A percentile compares a stretch with the other conserved stretches of the same genome.
Evolutionary conservation across 2,113 vertebrate genomes (phyloP).

Genomic region (Microcebus tavaratra): DNA sequence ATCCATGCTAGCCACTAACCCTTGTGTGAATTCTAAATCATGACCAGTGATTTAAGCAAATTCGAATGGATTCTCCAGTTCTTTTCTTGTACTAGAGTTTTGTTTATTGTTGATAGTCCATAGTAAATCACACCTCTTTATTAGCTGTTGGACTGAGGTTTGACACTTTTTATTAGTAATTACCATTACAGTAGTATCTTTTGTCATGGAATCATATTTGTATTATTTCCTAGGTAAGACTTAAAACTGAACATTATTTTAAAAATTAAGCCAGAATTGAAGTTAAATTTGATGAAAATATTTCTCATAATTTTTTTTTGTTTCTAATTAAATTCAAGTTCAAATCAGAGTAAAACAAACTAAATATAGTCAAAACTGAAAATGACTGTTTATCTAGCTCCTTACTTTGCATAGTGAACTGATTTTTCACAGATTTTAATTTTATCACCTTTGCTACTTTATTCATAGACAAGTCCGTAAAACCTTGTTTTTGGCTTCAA

Average conservation of each 20-base stretch:
- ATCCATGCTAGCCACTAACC: neutral
- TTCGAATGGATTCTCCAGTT: neutral
- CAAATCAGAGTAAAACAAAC: neutral
- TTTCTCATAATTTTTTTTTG: slow-evolving; percentile 4
- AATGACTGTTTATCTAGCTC: neutral
- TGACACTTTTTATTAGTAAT: slow-evolving; percentile 4
- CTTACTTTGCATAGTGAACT: slow-evolving; percentile 11
- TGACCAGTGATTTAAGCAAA: neutral
- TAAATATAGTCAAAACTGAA: slow-evolving; percentile 51
- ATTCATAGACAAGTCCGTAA: neutral
- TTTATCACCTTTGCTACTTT: slow-evolving; percentile 22
- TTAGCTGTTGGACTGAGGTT: neutral
- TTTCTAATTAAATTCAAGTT: slow-evolving; percentile 50
- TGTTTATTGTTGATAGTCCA: slow-evolving; percentile 29
- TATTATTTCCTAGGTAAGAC: slow-evolving; percentile 34
- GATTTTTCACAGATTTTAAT: slow-evolving; percentile 41
- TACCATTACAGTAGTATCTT: neutral
- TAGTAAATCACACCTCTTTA: slow-evolving; percentile 1
- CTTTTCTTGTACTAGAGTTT: slow-evolving; percentile 1
- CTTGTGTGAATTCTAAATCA: neutral
- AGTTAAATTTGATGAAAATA: slow-evolving; percentile 45
- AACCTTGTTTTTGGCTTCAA: neutral
- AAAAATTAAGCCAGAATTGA: slow-evolving; percentile 39
- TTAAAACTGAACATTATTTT: slow-evolving; percentile 47
- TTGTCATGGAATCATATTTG: slow-evolving; percentile 40